These are phyloP conservation scores for Tachysurus fulvidraco DNA, from an alignment of 2,113 vertebrate genomes.

Conservation along the genomic window DNA sequence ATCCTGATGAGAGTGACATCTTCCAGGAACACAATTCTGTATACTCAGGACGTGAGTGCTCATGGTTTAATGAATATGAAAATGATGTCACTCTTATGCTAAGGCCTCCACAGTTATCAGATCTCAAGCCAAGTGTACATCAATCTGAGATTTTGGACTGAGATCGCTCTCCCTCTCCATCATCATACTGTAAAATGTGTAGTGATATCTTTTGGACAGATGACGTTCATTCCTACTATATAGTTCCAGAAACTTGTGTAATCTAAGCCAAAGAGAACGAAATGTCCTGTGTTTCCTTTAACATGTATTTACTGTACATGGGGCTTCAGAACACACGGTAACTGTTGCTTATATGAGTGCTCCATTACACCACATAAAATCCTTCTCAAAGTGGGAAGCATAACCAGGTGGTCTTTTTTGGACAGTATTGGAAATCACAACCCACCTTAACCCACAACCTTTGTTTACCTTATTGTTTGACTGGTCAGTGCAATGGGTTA, in stretches of 20 bases:
- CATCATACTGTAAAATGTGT: neutral
- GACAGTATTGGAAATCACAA: neutral
- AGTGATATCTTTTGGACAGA: no score
- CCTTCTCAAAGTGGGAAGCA: neutral
- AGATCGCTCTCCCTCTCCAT: neutral
- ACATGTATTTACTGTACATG: neutral
- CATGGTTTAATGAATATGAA: neutral
- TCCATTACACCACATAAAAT: neutral
- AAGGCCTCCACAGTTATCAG: neutral
- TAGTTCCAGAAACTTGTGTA: neutral
- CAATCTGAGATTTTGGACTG: neutral
- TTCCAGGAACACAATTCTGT: neutral
- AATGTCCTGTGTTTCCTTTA: neutral
- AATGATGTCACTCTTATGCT: neutral
- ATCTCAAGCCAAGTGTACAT: neutral
- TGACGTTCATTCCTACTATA: neutral
- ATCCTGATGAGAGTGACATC: neutral
- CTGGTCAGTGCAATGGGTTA: neutral
- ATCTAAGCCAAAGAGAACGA: neutral
- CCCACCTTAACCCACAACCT: neutral
- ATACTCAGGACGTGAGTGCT: neutral
- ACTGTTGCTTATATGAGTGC: neutral
- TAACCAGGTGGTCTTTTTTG: neutral
- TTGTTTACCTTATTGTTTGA: neutral
- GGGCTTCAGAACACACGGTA: neutral